These are phyloP conservation scores for Hymenopus coronatus DNA, from an alignment of 2,888 invertebrate genomes.

Conservation along the genomic window DNA sequence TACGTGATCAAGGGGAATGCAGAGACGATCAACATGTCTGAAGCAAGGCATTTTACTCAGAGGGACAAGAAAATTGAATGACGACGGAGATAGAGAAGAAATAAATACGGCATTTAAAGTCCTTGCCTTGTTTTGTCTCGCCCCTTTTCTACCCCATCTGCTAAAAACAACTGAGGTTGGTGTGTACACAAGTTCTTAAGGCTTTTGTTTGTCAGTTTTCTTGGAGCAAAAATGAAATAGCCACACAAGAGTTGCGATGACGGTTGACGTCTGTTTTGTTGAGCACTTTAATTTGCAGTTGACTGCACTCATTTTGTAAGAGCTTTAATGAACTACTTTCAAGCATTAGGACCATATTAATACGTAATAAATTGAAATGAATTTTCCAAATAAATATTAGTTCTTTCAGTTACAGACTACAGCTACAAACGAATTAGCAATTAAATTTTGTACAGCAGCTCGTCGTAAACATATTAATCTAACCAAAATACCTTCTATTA, in stretches of 20 bases:
- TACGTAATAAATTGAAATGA: no score
- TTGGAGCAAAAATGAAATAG: background rate
- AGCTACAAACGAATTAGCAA: no score
- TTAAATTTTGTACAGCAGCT: no score
- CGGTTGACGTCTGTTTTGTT: background rate
- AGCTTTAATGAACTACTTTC: no score
- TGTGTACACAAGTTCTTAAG: background rate
- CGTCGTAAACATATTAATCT: no score
- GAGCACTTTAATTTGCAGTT: no score
- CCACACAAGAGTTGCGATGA: background rate
- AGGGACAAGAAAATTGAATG: conserved; percentile 1
- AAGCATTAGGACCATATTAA: no score
- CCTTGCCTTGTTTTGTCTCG: background rate
- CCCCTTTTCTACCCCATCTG: background rate
- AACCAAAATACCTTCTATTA: no score
- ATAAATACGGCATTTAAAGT: background rate
- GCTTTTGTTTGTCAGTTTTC: no score
- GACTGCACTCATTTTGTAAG: no score
- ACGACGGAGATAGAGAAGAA: background rate
- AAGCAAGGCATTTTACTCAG: background rate
- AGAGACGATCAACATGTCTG: background rate
- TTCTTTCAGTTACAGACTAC: no score
- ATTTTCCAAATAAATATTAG: no score
- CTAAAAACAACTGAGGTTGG: background rate
- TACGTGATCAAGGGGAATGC: background rate